Evolutionary conservation across 2,797 vertebrate genomes (phyloP), one percentile per base, ranked within the genome.

Genomic region (Agapornis canus): DNA sequence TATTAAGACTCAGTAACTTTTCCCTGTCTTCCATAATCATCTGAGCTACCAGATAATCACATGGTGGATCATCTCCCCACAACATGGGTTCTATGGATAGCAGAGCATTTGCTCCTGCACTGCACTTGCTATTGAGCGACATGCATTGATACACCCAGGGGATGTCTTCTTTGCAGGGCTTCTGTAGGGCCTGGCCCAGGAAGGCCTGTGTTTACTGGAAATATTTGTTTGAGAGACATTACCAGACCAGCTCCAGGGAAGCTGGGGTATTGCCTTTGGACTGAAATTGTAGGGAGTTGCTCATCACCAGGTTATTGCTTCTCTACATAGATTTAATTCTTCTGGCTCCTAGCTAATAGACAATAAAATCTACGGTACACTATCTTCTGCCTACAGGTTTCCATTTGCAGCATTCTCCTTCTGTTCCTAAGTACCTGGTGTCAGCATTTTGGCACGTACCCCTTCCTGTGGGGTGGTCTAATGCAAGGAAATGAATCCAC

Each of bases 341-440:
- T 86, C 77, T 90, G 85, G 26, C 66, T 94, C 56, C 47, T 81
- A 84, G 60, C 4, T 80, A 77, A 73, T 14, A 86, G 51, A 54
- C 49, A 84, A 43, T 49, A 16, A 81, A 83, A 9, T 32, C 84
- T 79, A 66, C 54, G 70, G 42, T 60, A 59, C 43, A 8, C 59
- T 81, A 11, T 69, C 82, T 90, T 48, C 47, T 96, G 43, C 72
- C 72, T 93, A 29, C 26, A 82, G 40, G 43, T 70, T 79, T 93
- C 87, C 32, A 61, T 79, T 45, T 90, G 69, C 69, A 93, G 39
- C 0, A 2, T 80, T 61, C 20, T 69, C 32, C 57, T 86, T 75
- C 75, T 61, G 39, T 65, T 86, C 37, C 47, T 29, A 42, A 72
- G 65, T 51, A 86, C 76, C 82, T 49, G n/a, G 57, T 78, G 82